phyloP scores from a whole-genome alignment of 2,113 vertebrate species.

The Solea solea region DNA sequence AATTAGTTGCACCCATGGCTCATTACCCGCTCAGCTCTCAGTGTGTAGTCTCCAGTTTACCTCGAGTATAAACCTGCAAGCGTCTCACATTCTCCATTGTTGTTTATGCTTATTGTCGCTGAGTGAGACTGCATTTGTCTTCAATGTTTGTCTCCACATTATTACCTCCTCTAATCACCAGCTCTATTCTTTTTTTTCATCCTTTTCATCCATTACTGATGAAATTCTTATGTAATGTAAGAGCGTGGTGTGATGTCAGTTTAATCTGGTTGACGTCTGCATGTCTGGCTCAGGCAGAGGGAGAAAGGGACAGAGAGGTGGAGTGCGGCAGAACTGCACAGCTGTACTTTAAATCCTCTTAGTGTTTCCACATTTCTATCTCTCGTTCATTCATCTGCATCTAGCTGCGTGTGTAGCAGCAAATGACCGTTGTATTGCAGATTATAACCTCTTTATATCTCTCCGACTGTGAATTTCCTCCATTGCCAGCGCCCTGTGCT shows the following conservation, averaged over 20 bases:
- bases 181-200: conserved; percentile 63
- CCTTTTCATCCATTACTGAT: conserved; percentile 42
- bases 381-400: conserved; percentile 53
- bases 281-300: conserved; percentile 39
- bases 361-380: conserved; percentile 55
- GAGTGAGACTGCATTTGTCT: too few relatives aligned
- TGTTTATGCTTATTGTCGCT: too few relatives aligned
- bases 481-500: not conserved
- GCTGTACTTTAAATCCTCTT: conserved; percentile 78
- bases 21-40: too few relatives aligned
- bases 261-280: conserved; percentile 76
- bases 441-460: conserved; percentile 13
- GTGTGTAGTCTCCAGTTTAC: too few relatives aligned
- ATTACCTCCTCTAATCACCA: conserved; percentile 25
- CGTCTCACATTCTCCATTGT: too few relatives aligned
- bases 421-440: conserved; percentile 18
- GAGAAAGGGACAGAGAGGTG: conserved; percentile 24
- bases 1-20: too few relatives aligned
- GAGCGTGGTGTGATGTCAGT: conserved; percentile 58
- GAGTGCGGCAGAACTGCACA: conserved; percentile 47
- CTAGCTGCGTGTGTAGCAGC: conserved; percentile 1
- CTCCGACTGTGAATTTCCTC: not conserved
- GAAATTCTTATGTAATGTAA: conserved; percentile 62
- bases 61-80: too few relatives aligned
- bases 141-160: conserved; percentile 8